phyloP scores from a whole-genome alignment of 2,113 vertebrate genomes.

The Cochlearius cochlearius region DNA sequence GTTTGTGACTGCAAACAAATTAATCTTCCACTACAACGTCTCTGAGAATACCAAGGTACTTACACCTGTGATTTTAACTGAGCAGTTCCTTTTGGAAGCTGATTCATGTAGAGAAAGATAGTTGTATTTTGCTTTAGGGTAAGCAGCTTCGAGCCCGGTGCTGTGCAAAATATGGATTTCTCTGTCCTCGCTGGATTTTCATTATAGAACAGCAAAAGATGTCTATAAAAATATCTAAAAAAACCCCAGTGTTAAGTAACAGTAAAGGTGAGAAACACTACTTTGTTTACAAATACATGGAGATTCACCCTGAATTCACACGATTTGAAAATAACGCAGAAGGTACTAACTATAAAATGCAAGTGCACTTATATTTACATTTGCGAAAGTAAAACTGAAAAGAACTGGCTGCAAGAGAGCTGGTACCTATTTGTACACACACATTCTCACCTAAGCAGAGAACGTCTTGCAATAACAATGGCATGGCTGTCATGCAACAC shows the following conservation, averaged over 20 bases:
- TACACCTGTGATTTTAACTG: conserved; percentile 82
- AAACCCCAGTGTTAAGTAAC: neutral
- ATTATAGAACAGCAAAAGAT: conserved; percentile 90
- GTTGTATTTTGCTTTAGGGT: conserved; percentile 81
- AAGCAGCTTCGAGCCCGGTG: conserved; percentile 78
- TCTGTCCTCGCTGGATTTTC: conserved; percentile 77
- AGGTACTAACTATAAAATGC: neutral
- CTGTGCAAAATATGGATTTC: conserved; percentile 85
- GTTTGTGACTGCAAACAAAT: neutral
- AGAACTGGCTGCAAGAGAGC: neutral
- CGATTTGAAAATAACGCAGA: neutral
- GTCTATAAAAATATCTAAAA: conserved; percentile 85
- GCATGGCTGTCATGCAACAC: conserved; percentile 89
- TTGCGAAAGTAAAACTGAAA: neutral
- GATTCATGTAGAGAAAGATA: conserved; percentile 90
- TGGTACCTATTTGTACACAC: accelerated
- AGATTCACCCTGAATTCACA: neutral
- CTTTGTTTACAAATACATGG: neutral
- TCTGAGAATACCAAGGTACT: conserved; percentile 46
- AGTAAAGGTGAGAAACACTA: neutral
- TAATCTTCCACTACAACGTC: neutral
- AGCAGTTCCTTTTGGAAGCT: conserved; percentile 90
- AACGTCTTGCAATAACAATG: conserved; percentile 86
- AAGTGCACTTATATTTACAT: neutral
- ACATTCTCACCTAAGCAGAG: conserved; percentile 83